Conservation (phyloP, 2,113 vertebrate species). For the Suncus etruscus region DNA sequence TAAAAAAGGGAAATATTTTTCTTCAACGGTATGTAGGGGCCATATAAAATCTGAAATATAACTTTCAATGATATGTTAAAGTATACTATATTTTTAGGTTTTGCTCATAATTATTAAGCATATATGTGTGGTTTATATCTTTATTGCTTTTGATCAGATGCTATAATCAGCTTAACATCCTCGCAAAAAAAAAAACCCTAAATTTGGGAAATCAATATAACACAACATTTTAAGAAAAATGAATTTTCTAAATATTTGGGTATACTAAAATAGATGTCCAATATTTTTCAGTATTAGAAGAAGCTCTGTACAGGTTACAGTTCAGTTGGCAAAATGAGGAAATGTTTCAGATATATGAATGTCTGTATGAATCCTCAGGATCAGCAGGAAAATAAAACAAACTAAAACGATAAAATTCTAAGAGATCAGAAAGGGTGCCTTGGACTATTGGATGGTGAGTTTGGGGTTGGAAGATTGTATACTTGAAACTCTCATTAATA, state of each 20-base stretch:
- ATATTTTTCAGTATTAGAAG: background rate
- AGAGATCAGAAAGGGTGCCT: no score
- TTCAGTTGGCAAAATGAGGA: no score
- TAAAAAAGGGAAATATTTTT: background rate
- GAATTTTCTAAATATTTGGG: no score
- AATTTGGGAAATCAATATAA: background rate
- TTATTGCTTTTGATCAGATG: background rate
- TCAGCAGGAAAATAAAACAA: no score
- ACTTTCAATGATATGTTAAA: background rate
- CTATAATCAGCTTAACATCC: constrained; percentile 27
- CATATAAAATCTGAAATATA: background rate
- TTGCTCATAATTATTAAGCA: background rate
- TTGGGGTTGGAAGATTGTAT: no score
- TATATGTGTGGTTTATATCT: background rate
- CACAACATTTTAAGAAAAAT: background rate
- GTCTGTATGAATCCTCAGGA: no score
- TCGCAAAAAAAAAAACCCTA: background rate
- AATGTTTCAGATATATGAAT: no score
- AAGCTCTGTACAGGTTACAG: no score
- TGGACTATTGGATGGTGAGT: no score
- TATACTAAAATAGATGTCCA: background rate
- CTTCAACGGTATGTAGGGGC: background rate
- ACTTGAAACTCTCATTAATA: no score
- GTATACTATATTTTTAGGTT: background rate
- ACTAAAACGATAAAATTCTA: no score